Conservation (phyloP, 37 sponge, comb jelly and placozoan genomes). For the Amphimedon queenslandica region DNA sequence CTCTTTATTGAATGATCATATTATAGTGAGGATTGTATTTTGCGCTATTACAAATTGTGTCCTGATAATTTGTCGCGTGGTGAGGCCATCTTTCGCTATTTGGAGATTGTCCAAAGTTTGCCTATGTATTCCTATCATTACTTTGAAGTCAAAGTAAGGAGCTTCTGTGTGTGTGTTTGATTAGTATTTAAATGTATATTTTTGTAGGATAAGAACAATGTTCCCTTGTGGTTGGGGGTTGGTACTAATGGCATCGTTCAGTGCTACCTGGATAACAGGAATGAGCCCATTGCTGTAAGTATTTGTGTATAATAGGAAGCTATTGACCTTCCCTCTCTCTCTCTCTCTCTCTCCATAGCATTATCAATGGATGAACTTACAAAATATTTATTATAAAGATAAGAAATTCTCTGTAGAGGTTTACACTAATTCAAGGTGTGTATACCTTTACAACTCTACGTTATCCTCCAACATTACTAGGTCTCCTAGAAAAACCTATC, state of each 20-base stretch:
- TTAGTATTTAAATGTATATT: conserved; percentile 10
- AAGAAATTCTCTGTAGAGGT: conserved; percentile 84
- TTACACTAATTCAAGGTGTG: conserved; percentile 41
- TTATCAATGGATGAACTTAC: conserved; percentile 70
- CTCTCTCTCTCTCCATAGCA: conserved; percentile 19
- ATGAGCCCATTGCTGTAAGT: conserved; percentile 25
- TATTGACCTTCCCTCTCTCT: not conserved
- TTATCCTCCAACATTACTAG: not conserved
- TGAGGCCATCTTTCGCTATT: conserved; percentile 64
- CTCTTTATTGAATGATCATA: not conserved
- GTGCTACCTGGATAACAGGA: conserved; percentile 20
- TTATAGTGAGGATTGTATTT: conserved; percentile 46
- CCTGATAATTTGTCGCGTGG: conserved; percentile 50
- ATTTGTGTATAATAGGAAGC: not conserved
- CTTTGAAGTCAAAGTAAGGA: conserved; percentile 58
- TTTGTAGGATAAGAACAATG: conserved; percentile 48
- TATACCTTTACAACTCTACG: not conserved
- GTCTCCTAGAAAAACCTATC: conserved; percentile 7
- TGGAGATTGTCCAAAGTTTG: conserved; percentile 59
- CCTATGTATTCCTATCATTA: conserved; percentile 69
- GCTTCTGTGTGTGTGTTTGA: conserved; percentile 22
- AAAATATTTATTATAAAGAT: conserved; percentile 77
- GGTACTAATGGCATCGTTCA: conserved; percentile 45
- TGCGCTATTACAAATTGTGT: conserved; percentile 40
- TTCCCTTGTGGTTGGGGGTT: conserved; percentile 48